Percentiles rank a stretch among this genome's conserved stretches.
These are phyloP conservation scores for Platycheirus rosarum DNA, from an alignment of 2,888 invertebrate genomes.

Conservation along the genomic window DNA sequence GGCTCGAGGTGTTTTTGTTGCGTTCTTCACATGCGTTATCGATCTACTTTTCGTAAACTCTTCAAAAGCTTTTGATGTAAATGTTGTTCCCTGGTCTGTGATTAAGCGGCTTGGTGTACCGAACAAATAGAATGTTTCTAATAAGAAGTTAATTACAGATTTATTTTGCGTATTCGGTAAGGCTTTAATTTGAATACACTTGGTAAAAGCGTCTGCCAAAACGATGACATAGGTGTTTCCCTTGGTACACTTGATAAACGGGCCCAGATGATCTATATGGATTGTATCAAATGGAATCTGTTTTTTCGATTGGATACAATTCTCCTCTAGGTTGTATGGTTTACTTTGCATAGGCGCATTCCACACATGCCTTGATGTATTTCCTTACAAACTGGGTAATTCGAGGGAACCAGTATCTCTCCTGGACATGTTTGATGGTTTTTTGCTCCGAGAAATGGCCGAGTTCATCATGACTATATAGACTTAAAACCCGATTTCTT, in stretches of 20 bases:
- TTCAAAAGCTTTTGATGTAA: conserved; percentile 23
- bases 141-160: conserved; percentile 19
- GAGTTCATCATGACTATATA: conserved; percentile 25
- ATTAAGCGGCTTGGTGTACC: conserved; percentile 19
- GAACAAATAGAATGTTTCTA: conserved; percentile 15
- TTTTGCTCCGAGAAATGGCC: conserved; percentile 28
- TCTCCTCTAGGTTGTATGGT: conserved; percentile 20
- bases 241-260: conserved; percentile 20
- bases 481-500: conserved; percentile 17
- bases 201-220: conserved; percentile 31
- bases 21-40: conserved; percentile 17
- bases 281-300: conserved; percentile 13
- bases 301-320: conserved; percentile 21
- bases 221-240: conserved; percentile 21
- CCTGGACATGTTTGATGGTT: conserved; percentile 5
- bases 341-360: conserved; percentile 16
- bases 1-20: conserved; percentile 28
- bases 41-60: background rate
- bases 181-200: conserved; percentile 8
- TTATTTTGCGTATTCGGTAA: conserved; percentile 27
- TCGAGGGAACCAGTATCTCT: conserved; percentile 37
- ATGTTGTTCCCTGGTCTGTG: conserved; percentile 19
- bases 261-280: conserved; percentile 9
- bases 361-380: conserved; percentile 27
- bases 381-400: conserved; percentile 37